These are phyloP conservation scores for Uropsilus gracilis DNA, from an alignment of 2,113 vertebrate genomes.

Conservation along the genomic window DNA sequence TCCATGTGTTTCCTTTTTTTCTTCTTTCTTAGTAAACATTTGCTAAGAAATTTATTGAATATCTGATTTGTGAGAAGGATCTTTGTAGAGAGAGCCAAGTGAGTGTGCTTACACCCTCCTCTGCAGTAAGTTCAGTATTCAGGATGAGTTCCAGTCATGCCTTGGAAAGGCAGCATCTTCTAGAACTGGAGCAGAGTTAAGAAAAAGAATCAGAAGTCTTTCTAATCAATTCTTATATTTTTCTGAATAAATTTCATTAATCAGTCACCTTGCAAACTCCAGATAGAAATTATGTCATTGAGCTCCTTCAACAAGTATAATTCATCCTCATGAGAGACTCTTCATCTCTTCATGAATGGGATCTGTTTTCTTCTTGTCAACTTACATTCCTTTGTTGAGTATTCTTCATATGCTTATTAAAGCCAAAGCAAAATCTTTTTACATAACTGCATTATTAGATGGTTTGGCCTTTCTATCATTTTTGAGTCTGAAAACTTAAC, in stretches of 20 bases:
- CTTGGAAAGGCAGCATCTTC: neutral
- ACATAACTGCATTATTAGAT: neutral
- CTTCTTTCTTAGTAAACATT: neutral
- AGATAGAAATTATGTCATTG: neutral
- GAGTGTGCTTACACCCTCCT: neutral
- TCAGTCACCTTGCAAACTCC: neutral
- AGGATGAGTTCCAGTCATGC: neutral
- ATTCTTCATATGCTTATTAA: neutral
- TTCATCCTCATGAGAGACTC: neutral
- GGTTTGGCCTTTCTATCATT: neutral
- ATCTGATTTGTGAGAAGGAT: neutral
- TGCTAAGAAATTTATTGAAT: neutral
- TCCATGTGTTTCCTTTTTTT: neutral
- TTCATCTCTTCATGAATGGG: neutral
- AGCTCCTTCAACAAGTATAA: neutral
- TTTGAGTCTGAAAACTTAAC: neutral
- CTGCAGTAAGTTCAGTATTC: neutral
- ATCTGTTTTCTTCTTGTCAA: neutral
- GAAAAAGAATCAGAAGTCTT: neutral
- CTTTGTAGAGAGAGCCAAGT: neutral
- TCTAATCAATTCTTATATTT: neutral
- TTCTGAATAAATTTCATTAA: neutral
- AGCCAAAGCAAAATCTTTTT: neutral
- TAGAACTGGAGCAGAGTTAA: neutral
- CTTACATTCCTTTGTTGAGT: neutral